Base-by-base conservation (phyloP, 2,797 vertebrate genomes). In the Siniperca scherzeri region DNA sequence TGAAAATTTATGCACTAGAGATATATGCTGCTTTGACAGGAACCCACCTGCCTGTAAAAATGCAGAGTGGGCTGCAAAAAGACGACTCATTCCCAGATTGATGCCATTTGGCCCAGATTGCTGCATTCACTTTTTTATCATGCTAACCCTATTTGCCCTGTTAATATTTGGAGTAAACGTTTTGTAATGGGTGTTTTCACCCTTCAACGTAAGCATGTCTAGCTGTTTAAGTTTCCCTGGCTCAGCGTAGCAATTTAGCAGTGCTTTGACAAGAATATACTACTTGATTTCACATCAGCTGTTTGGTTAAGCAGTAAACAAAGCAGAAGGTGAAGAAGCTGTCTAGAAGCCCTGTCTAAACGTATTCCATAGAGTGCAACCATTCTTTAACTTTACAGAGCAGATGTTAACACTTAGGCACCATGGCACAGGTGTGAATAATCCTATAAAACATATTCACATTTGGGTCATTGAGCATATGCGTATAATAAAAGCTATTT, bases 271-370 rank as follows among this genome's bases (percentile, higher is more conserved):
- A 83, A 83, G 61, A 74, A 70, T 59, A n/a, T 27, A 62, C 70
- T 42, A 27, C 40, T 75, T 83, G 55, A 84, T 79, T 84, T 81
- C 64, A 87, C 66, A 83, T 87, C 62, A 87, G 69, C 71, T 66
- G 82, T 85, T 85, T 85, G 80, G 81, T 88, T 85, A 85, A 73
- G 84, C 82, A 88, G 75, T 74, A 74, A 86, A 82, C 81, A 85
- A 81, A 85, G 78, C 82, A 86, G 82, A 82, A 74, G 79, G 64
- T 11, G 8, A 53, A n/a, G 22, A 84, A 67, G 69, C 19, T 62
- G 55, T 87, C 62, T 67, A 52, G 36, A 70, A 2, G 52, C 25
- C 22, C 27, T 46, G 33, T 69, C 61, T 86, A 71, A n/a, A 82
- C 25, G n/a, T 79, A 71, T 85, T 82, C 60, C 74, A 80, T 57